Conservation (phyloP, 2,113 vertebrate genomes). For the Tenrec ecaudatus region DNA sequence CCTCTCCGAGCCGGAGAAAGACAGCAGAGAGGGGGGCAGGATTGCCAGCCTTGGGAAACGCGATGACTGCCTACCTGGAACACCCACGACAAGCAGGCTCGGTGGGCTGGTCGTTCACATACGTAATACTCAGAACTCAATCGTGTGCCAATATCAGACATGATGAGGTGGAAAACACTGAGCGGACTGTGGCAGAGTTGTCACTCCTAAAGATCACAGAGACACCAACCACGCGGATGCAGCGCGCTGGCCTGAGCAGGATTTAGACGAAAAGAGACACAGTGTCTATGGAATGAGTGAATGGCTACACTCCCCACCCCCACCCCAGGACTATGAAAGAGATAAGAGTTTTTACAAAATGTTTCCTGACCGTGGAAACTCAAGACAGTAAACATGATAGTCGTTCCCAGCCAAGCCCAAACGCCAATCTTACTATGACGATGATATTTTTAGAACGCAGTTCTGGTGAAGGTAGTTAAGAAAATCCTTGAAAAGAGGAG, state of each 20-base stretch:
- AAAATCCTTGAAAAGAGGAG: conserved; percentile 33
- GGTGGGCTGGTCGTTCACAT: neutral
- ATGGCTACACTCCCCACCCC: neutral
- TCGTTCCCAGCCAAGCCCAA: neutral
- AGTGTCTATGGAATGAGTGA: neutral
- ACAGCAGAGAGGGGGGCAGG: neutral
- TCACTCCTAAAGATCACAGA: neutral
- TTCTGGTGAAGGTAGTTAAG: neutral
- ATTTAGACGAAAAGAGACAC: neutral
- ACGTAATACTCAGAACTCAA: conserved; percentile 10
- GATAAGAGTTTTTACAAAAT: neutral
- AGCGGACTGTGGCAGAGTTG: neutral
- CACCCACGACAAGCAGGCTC: conserved; percentile 8
- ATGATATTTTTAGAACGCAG: neutral
- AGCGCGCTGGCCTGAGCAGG: neutral
- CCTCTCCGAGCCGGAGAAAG: neutral
- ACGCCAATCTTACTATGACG: neutral
- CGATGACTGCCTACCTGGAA: neutral
- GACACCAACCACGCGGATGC: neutral
- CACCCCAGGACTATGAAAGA: neutral
- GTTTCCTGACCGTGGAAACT: neutral
- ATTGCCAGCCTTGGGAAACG: neutral
- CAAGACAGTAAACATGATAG: neutral
- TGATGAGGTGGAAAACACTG: conserved; percentile 22
- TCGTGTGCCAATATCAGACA: conserved; percentile 8